Percentiles rank a stretch among this genome's conserved stretches.
phyloP scores from a whole-genome alignment of 53 echinoderm and acorn worm genomes.

The Luidia sarsii region DNA sequence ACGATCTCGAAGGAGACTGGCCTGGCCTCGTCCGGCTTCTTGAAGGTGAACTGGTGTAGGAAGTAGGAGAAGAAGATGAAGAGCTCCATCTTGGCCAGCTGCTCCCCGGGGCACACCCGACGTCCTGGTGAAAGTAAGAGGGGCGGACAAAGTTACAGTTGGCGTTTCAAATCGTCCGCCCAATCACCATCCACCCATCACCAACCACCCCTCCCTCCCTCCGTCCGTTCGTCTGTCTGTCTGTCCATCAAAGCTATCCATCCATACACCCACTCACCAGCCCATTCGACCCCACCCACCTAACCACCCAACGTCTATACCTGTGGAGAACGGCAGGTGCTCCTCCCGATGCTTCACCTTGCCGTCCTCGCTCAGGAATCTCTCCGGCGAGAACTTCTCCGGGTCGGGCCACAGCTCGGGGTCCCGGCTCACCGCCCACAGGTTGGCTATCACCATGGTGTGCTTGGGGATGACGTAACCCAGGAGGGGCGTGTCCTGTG shows the following conservation, averaged over 20 bases:
- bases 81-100: constrained; percentile 39
- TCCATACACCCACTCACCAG: too few species aligned
- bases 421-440: too few species aligned
- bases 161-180: too few species aligned
- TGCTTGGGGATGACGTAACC: constrained; percentile 51
- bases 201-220: too few species aligned
- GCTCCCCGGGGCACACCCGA: constrained; percentile 20
- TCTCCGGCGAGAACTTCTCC: too few species aligned
- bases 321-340: constrained; percentile 29
- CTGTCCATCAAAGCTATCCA: too few species aligned
- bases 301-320: background rate
- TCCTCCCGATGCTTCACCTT: constrained; percentile 4
- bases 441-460: constrained; percentile 42
- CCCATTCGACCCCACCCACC: background rate
- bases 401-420: too few species aligned
- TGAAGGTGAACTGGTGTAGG: constrained; percentile 41
- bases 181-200: too few species aligned
- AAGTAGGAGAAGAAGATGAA: constrained; percentile 37
- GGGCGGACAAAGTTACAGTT: too few species aligned
- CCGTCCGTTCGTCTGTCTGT: too few species aligned
- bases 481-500: constrained; percentile 4
- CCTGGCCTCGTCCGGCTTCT: constrained; percentile 1
- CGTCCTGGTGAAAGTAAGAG: background rate
- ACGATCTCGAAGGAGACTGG: background rate
- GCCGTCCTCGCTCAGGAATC: too few species aligned